phyloP scores from a whole-genome alignment of 1,140 invertebrate species.

The Fragariocoptes setiger region DNA sequence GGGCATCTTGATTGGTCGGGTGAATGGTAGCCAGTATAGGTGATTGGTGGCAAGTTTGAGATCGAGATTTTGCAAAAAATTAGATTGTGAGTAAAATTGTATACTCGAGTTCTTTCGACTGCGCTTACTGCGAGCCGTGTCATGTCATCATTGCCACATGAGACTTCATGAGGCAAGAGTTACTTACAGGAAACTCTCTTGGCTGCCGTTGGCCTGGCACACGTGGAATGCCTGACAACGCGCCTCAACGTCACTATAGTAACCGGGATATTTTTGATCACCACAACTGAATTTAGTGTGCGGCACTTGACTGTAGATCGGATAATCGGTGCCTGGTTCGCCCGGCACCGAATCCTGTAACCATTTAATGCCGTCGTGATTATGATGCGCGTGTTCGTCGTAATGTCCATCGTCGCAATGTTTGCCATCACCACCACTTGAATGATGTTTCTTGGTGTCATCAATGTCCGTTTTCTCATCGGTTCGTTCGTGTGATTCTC shows the following conservation, averaged over 20 bases:
- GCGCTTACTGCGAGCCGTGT: too few relatives aligned
- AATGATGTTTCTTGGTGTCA: not conserved
- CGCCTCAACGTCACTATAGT: conserved; percentile 20
- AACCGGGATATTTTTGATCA: conserved; percentile 18
- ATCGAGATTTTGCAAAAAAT: too few relatives aligned
- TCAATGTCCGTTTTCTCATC: not conserved
- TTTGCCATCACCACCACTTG: not conserved
- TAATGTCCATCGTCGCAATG: not conserved
- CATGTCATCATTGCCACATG: too few relatives aligned
- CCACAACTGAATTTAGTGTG: conserved; percentile 18
- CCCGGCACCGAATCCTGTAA: conserved; percentile 14
- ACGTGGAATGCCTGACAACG: conserved; percentile 27
- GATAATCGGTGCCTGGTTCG: conserved; percentile 18
- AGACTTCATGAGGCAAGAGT: too few relatives aligned
- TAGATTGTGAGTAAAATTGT: too few relatives aligned
- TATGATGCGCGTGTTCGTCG: not conserved
- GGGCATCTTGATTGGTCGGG: not conserved
- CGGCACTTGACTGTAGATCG: conserved; percentile 16
- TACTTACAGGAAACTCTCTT: conserved; percentile 29
- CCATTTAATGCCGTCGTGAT: not conserved
- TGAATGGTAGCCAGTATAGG: not conserved
- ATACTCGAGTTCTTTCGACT: too few relatives aligned
- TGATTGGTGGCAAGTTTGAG: too few relatives aligned
- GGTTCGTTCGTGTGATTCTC: not conserved
- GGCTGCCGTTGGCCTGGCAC: conserved; percentile 21